Evolutionary conservation across 1,140 invertebrate genomes (phyloP), one percentile per base, ranked within the genome.

Genomic region (Dryas iulia): DNA sequence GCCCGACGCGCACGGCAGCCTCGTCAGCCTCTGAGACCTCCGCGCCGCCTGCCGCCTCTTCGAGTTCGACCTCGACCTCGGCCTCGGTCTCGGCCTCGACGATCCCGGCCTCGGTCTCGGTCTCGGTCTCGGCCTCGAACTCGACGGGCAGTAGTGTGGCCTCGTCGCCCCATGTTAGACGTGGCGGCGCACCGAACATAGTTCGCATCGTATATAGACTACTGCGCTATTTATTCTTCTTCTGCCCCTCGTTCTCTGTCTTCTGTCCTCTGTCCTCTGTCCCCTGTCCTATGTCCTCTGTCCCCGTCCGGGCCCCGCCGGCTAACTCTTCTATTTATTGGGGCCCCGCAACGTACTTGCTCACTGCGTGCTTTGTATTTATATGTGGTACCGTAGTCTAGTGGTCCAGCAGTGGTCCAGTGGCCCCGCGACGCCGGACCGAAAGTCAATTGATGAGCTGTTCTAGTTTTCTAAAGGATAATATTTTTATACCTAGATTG

Each of bases 401-500:
- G 73, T n/a, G n/a, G n/a, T n/a, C n/a, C n/a, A 70, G 25, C 64
- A 14, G 35, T 61, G 35, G 63, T 39, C 35, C 61, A 57, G 23
- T 67, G 75, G 65, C 73, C 58, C 65, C 70, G 65, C 69, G 73
- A 63, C 70, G 81, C 72, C 77, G 59, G 73, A 62, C 76, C 77
- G 68, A 71, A 77, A 89, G 89, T 91, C 89, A 89, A 90, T 90
- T 90, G 74, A 79, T 71, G 79, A 86, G 79, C 81, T 82, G 76
- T 89, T 81, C 74, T 81, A 72, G 77, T 69, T 71, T 77, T 77
- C 71, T 85, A 81, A 72, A 79, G 58, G 73, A 77, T 56, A 86
- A 86, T 84, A 88, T 89, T 87, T 86, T 90, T 83, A 81, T 78
- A 82, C 78, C 81, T 82, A 83, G 74, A 84, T 74, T 89, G 86